phyloP scores from a whole-genome alignment of 2,888 invertebrate species.

The Clunio marinus region DNA sequence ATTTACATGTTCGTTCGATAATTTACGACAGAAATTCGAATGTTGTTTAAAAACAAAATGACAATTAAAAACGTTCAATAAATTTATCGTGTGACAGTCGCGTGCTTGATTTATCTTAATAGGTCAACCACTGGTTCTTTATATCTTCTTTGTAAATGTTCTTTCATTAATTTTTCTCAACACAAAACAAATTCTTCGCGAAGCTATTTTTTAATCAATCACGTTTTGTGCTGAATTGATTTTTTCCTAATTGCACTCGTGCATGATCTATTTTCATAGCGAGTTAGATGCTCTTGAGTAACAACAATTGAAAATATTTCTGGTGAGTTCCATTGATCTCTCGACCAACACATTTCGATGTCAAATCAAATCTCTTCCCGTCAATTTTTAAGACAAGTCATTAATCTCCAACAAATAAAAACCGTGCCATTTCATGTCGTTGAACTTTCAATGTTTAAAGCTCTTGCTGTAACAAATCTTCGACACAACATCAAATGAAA shows the following conservation, averaged over 20 bases:
- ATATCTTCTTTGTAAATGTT: background rate
- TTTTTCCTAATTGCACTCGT: background rate
- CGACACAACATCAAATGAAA: background rate
- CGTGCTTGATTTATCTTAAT: slow-evolving; percentile 12
- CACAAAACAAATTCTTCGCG: too few species aligned
- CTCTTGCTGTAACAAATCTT: slow-evolving; percentile 19
- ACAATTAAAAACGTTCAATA: background rate
- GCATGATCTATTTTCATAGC: background rate
- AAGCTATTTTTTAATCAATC: slow-evolving; percentile 3
- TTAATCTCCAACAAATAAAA: slow-evolving; percentile 1
- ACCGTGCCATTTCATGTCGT: slow-evolving; percentile 4
- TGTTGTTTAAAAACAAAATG: too few species aligned
- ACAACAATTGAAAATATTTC: too few species aligned
- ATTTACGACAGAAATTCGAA: too few species aligned
- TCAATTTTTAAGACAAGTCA: too few species aligned
- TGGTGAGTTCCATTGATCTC: too few species aligned
- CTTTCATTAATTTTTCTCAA: slow-evolving; percentile 4
- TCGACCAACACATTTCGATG: too few species aligned
- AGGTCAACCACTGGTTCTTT: background rate
- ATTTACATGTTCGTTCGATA: too few species aligned
- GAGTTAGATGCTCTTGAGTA: background rate
- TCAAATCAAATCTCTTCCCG: too few species aligned
- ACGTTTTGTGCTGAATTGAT: slow-evolving; percentile 15
- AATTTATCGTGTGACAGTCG: slow-evolving; percentile 14
- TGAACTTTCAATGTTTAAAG: background rate